Evolutionary conservation across 1,140 invertebrate genomes (phyloP), one percentile per base, ranked within the genome.

Genomic region (Alviniconcha marisindica): DNA sequence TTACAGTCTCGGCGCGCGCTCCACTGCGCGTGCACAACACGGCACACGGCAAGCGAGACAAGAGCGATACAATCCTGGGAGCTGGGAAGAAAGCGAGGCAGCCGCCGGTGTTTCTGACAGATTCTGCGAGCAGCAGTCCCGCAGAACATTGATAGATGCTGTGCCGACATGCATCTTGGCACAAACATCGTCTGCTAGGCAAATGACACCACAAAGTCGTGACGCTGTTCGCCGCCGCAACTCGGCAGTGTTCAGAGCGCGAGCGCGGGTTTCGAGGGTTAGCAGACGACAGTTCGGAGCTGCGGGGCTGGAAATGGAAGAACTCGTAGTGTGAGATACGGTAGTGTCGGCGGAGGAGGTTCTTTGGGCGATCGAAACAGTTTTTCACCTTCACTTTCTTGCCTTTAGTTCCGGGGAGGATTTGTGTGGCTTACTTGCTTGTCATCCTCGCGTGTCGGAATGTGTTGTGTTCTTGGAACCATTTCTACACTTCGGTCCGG

Each of bases 151-250:
- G 73, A 76, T 51, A 54, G 44, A 76, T 76, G 73, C 44, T 36
- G 73, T 54, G 40, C 28, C 42, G 73, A 76, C 73, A 76, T 76
- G 73, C 73, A 48, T 12, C 69, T 40, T 71, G 69, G 38, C 69
- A 38, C 36, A 71, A 71, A 71, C 69, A 71, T 71, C 69, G 69
- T 71, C 69, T 71, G 69, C 69, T 71, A 31, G 28, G 15, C 69
- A 40, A 14, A 71, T 71, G 69, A 71, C 69, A 71, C 36, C 69
- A 40, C 33, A 5, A 71, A 24, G 31, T 71, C 69, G 36, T 71
- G 69, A 71, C 69, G 69, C 40, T 40, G n/a, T n/a, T n/a, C n/a
- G n/a, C n/a, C 4, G 38, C 69, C 18, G 36, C 69, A 71, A 24
- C 36, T 28, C 69, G 14, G 36, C 33, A 71, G 28, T 48, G 33